phyloP scores from a whole-genome alignment of 2,888 invertebrate genomes.

The Frankliniella intonsa region DNA sequence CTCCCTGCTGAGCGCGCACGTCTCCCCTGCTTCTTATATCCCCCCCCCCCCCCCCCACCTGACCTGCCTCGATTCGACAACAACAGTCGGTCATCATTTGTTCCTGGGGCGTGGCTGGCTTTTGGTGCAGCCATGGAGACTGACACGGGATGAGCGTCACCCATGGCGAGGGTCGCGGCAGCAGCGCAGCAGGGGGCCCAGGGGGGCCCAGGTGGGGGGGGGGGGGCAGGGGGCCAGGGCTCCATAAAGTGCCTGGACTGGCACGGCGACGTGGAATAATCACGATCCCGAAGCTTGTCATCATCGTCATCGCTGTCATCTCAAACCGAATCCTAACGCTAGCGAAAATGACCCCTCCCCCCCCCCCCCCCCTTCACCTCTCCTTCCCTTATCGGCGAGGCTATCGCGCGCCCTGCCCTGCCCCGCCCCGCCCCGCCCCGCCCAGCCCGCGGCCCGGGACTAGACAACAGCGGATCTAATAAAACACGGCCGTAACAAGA shows the following conservation, averaged over 20 bases:
- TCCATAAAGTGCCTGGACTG: no score
- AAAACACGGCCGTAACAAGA: conserved; percentile 5
- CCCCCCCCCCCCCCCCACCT: no score
- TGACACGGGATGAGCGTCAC: no score
- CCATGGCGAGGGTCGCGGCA: no score
- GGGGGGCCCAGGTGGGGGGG: no score
- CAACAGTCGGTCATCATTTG: conserved; percentile 5
- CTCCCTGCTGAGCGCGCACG: not conserved
- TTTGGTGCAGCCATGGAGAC: not conserved
- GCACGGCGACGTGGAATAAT: no score
- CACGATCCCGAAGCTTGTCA: no score
- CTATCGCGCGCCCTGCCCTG: not conserved
- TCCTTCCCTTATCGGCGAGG: not conserved
- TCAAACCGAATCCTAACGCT: not conserved
- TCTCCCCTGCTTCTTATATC: no score
- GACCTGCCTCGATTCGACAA: not conserved
- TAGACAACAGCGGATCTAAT: conserved; percentile 17
- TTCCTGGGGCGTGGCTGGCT: not conserved
- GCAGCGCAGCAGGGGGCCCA: no score
- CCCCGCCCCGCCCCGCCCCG: not conserved
- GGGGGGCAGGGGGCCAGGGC: no score
- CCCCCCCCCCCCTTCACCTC: not conserved
- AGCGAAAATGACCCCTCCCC: no score
- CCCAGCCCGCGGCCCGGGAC: not conserved
- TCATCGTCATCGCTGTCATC: no score